Percentiles rank a stretch among this genome's conserved stretches.
These are phyloP conservation scores for Mythimna albipuncta DNA, from an alignment of 2,888 invertebrate species.

Conservation along the genomic window DNA sequence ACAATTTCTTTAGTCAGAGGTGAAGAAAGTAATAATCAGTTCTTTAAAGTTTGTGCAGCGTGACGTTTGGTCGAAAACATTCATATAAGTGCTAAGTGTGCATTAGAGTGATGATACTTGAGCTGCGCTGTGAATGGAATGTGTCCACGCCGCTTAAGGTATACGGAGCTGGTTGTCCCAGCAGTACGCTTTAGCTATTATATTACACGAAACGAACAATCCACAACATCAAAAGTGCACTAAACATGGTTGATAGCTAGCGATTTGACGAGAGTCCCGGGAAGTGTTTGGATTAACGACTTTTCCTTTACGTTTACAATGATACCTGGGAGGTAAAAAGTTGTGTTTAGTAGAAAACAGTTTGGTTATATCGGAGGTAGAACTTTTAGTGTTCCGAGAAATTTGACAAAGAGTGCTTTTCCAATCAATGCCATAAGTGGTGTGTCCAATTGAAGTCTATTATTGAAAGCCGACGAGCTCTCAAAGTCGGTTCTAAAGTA, in stretches of 20 bases:
- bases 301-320: background rate
- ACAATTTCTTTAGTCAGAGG: background rate
- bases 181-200: background rate
- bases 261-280: background rate
- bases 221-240: background rate
- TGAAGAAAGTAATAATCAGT: background rate
- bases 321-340: background rate
- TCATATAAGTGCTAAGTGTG: conserved; percentile 14
- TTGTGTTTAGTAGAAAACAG: background rate
- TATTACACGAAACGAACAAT: background rate
- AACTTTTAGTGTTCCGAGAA: background rate
- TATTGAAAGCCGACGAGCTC: background rate
- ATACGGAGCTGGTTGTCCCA: too few relatives aligned
- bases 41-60: background rate
- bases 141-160: background rate
- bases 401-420: background rate
- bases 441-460: background rate
- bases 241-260: background rate
- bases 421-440: background rate
- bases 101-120: conserved; percentile 10
- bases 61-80: background rate
- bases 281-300: background rate
- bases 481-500: background rate
- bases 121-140: conserved; percentile 1
- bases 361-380: background rate